These are phyloP conservation scores for Hypotaenidia philippensis DNA, from an alignment of 2,797 vertebrate genomes.

Conservation along the genomic window DNA sequence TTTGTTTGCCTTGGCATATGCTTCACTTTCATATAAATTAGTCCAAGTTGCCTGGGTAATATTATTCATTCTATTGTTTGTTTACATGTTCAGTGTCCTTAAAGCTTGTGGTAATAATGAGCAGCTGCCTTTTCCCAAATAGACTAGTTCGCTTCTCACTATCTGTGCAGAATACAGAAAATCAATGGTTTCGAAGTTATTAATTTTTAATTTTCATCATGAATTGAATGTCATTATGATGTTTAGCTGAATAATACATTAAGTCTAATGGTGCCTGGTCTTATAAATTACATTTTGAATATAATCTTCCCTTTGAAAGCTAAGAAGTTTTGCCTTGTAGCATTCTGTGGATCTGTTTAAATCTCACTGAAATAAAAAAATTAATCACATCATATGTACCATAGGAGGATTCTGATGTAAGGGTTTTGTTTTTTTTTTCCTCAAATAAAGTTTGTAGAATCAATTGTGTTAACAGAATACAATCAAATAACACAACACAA, in stretches of 20 bases:
- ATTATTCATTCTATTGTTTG: neutral
- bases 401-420: neutral
- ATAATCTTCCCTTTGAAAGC: conserved; percentile 1
- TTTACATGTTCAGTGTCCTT: neutral
- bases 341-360: neutral
- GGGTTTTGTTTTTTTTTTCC: neutral
- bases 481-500: neutral
- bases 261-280: conserved; percentile 24
- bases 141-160: neutral
- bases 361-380: neutral
- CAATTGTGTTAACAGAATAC: neutral
- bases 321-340: neutral
- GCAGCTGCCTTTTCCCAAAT: neutral
- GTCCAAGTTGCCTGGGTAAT: neutral
- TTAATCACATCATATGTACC: neutral
- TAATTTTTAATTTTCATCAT: conserved; percentile 51
- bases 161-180: conserved; percentile 8
- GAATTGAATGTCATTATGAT: conserved; percentile 8
- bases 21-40: conserved; percentile 19
- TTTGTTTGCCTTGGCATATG: conserved; percentile 10
- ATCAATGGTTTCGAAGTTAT: conserved; percentile 36
- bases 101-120: neutral
- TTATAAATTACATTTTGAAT: conserved; percentile 35
- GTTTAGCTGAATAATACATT: conserved; percentile 63
- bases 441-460: neutral